These are phyloP conservation scores for Drepana falcataria DNA, from an alignment of 2,888 invertebrate species.

Conservation along the genomic window DNA sequence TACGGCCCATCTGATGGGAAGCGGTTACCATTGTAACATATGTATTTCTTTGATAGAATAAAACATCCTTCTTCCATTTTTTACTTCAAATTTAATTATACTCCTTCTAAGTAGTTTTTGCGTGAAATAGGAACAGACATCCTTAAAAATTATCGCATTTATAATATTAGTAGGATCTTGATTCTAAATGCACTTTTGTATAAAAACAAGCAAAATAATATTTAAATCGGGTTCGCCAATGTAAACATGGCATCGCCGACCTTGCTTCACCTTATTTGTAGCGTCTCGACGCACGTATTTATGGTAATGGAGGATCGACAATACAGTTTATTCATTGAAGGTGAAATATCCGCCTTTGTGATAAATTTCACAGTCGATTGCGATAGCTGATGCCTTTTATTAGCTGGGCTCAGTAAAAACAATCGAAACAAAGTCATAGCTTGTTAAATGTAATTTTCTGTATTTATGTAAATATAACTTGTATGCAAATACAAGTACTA, in stretches of 20 bases:
- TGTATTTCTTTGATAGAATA: too few relatives aligned
- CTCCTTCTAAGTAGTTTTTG: too few relatives aligned
- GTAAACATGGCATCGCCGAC: slow-evolving; percentile 6
- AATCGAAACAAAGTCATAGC: not conserved
- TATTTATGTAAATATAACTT: too few relatives aligned
- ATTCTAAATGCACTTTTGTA: too few relatives aligned
- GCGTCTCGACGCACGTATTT: slow-evolving; percentile 21
- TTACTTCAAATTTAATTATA: too few relatives aligned
- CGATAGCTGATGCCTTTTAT: not conserved
- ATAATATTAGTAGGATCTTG: too few relatives aligned
- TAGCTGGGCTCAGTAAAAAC: not conserved
- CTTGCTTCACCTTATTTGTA: slow-evolving; percentile 25
- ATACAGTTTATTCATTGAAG: slow-evolving; percentile 15
- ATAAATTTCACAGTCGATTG: slow-evolving; percentile 3
- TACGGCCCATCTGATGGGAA: too few relatives aligned
- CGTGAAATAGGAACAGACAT: too few relatives aligned
- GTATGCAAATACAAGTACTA: too few relatives aligned
- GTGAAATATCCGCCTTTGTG: slow-evolving; percentile 4
- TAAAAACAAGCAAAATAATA: slow-evolving; percentile 2
- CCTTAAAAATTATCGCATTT: too few relatives aligned
- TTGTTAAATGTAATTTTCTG: not conserved
- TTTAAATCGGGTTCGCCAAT: not conserved
- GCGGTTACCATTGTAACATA: too few relatives aligned
- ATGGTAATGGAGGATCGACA: slow-evolving; percentile 30
- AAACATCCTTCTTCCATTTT: too few relatives aligned